Evolutionary conservation across 2,113 vertebrate species (phyloP).

Genomic region (Rhombomys opimus): DNA sequence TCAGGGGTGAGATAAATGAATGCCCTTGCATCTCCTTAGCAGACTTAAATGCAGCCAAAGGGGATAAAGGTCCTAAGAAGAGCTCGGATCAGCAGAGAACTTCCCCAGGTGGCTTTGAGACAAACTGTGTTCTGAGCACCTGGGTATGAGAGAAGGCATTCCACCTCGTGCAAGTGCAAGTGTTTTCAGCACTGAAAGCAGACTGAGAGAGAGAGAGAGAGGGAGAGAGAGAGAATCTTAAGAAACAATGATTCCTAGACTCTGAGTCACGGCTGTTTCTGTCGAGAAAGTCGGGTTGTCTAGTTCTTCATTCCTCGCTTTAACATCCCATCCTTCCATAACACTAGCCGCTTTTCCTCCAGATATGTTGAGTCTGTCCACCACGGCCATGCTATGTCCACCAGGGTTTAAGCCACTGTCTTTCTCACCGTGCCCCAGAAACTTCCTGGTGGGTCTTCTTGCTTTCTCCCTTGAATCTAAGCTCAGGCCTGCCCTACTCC

Average conservation of each 20-base stretch:
- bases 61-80: background rate
- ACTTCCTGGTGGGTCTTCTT: background rate
- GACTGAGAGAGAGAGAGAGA: background rate
- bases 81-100: background rate
- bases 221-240: background rate
- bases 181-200: background rate
- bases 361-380: background rate
- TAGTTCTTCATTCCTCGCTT: background rate
- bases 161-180: background rate
- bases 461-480: background rate
- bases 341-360: background rate
- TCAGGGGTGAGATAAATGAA: constrained; percentile 19
- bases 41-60: constrained; percentile 3
- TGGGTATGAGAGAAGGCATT: background rate
- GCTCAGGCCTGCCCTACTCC: background rate
- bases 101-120: background rate
- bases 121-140: background rate
- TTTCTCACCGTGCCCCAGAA: background rate
- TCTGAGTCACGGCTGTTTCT: background rate
- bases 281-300: background rate
- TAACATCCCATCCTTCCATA: background rate
- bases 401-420: background rate
- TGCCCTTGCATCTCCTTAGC: background rate
- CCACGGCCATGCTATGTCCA: no score
- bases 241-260: background rate